Percentiles rank a stretch among this genome's conserved stretches.
phyloP scores from a whole-genome alignment of 2,113 vertebrate species.

The Poecilia latipinna region DNA sequence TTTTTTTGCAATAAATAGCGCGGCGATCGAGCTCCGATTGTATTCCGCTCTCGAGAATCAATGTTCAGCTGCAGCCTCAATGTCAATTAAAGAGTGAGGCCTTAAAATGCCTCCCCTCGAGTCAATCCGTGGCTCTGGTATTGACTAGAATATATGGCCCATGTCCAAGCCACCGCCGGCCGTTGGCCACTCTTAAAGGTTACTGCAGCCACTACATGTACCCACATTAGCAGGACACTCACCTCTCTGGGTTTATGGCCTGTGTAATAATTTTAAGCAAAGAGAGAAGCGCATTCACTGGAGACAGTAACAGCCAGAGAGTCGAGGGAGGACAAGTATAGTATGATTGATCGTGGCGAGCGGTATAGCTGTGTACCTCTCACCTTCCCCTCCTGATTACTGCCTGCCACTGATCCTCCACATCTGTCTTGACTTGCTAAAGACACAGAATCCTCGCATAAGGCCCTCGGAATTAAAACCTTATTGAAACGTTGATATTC shows the following conservation, averaged over 20 bases:
- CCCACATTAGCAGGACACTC: conserved; percentile 77
- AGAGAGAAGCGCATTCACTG: conserved; percentile 75
- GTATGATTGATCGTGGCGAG: conserved; percentile 76
- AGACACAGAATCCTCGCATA: conserved; percentile 46
- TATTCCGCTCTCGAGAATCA: conserved; percentile 38
- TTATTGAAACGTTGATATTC: conserved; percentile 27
- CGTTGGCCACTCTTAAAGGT: conserved; percentile 77
- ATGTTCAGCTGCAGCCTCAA: conserved; percentile 33
- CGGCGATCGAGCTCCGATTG: conserved; percentile 33
- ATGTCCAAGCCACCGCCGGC: conserved; percentile 66
- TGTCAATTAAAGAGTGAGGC: conserved; percentile 70
- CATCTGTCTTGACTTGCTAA: conserved; percentile 75
- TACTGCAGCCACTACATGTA: conserved; percentile 75
- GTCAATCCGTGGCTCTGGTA: conserved; percentile 60
- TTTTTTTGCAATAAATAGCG: conserved; percentile 20
- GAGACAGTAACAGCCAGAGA: conserved; percentile 75
- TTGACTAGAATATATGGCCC: conserved; percentile 73
- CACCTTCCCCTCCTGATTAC: conserved; percentile 66
- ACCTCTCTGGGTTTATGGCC: conserved; percentile 77
- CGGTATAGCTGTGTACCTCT: conserved; percentile 73
- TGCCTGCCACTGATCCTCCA: conserved; percentile 74
- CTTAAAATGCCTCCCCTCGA: conserved; percentile 61
- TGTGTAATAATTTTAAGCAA: conserved; percentile 81
- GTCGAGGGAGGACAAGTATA: conserved; percentile 76
- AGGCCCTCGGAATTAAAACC: conserved; percentile 49